Evolutionary conservation across 1,140 invertebrate species (phyloP), one percentile per base, ranked within the genome.

Genomic region (Halotydeus destructor): DNA sequence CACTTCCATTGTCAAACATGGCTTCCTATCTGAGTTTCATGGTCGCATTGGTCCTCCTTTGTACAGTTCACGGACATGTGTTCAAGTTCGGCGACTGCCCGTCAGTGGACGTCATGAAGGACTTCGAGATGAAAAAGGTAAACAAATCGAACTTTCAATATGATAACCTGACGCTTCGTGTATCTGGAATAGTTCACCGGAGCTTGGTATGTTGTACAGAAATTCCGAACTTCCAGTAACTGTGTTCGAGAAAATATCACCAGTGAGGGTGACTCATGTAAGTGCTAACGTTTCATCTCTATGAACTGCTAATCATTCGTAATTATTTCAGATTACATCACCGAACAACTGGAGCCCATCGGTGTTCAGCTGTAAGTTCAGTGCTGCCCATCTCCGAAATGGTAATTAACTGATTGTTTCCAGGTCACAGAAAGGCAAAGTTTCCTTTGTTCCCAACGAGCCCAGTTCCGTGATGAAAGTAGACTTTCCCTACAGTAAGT

Each of bases 241-340:
- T 83, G 79, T 55, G 69, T 82, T 46, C 70, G 69, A 2, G 78
- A 82, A 54, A 80, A 81, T 55, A 78, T 78, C 53, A 75, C 71
- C 0, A n/a, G n/a, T n/a, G n/a, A n/a, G n/a, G n/a, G 62, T 19
- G 11, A 28, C 9, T 12, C 24, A 40, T 5, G 22, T 31, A 34
- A 43, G 19, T 9, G 22, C 19, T 14, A 3, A 19, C 9, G 18
- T 14, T 6, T 9, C 11, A 6, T 12, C n/a, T 5, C 30, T 2
- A 5, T 16, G n/a, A 31, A 31, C n/a, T 14, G n/a, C n/a, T 31
- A 16, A 5, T 12, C n/a, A 9, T n/a, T n/a, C n/a, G n/a, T 12
- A 38, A 41, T 31, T n/a, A 41, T 24, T 41, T 18, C n/a, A 3
- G 9, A 34, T 12, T 11, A 41, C 11, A 12, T 19, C 16, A 41